A percentile compares a stretch with the other conserved stretches of the same genome.
Conservation (phyloP, 2,113 vertebrate genomes). For the Oceanites oceanicus region DNA sequence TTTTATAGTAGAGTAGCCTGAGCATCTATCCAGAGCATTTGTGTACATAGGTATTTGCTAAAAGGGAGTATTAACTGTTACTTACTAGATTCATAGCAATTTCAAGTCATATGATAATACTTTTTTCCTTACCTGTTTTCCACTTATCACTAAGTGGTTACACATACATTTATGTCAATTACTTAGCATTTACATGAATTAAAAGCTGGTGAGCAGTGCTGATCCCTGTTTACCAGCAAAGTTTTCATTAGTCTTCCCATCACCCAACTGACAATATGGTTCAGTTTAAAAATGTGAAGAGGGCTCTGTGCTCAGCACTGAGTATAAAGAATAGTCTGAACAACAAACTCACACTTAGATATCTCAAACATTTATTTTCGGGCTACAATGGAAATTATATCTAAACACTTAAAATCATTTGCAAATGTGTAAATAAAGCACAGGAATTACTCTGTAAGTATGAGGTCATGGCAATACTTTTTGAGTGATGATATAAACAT, state of each 20-base stretch:
- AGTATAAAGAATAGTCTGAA: background rate
- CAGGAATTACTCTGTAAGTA: background rate
- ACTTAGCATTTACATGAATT: background rate
- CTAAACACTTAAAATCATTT: background rate
- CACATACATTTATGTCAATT: background rate
- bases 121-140: background rate
- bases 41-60: background rate
- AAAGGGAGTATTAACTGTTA: background rate
- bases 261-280: background rate
- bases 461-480: background rate
- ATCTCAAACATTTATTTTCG: background rate
- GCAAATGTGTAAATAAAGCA: background rate
- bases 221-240: background rate
- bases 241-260: background rate
- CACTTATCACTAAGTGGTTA: background rate
- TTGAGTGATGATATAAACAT: background rate
- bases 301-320: background rate
- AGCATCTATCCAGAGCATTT: background rate
- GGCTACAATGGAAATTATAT: background rate
- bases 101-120: background rate
- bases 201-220: background rate
- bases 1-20: background rate
- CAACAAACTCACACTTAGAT: background rate
- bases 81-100: background rate
- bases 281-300: background rate